A percentile compares a stretch with the other conserved stretches of the same genome.
Conservation (phyloP, 2,113 vertebrate genomes). For the Haemorhous mexicanus region DNA sequence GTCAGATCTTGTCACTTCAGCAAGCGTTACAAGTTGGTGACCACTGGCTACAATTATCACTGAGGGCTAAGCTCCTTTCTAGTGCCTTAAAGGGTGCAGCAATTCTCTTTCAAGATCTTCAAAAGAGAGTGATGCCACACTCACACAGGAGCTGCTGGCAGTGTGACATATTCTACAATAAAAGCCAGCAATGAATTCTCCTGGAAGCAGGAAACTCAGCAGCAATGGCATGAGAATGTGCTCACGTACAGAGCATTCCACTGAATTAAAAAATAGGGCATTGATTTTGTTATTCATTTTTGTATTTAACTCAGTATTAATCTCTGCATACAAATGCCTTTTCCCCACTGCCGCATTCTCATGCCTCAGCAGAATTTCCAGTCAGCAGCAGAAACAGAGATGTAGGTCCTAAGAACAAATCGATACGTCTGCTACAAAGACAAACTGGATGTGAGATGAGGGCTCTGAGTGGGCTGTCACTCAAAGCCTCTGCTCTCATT, state of each 20-base stretch:
- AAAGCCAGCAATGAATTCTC: not conserved
- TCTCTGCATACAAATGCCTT: not conserved
- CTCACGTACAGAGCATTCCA: not conserved
- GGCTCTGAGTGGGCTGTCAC: not conserved
- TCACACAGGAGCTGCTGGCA: not conserved
- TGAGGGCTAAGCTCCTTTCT: not conserved
- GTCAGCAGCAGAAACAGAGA: conserved; percentile 3
- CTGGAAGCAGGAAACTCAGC: not conserved
- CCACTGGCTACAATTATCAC: conserved; percentile 4
- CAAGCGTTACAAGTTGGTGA: not conserved
- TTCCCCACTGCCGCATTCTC: not conserved
- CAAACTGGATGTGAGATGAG: not conserved
- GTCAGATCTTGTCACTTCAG: conserved; percentile 20
- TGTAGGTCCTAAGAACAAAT: not conserved
- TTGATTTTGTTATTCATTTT: conserved; percentile 37
- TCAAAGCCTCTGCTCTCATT: not conserved
- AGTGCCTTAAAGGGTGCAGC: not conserved
- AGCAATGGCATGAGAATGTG: not conserved
- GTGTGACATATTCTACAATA: not conserved
- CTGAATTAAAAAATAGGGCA: conserved; percentile 32
- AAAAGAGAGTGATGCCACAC: not conserved
- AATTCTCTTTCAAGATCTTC: not conserved
- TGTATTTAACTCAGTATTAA: conserved; percentile 36
- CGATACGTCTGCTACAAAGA: not conserved
- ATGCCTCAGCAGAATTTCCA: conserved; percentile 38